Evolutionary conservation across 2,888 invertebrate genomes (phyloP), one percentile per base, ranked within the genome.

Genomic region (Scrobipalpa atriplicella): DNA sequence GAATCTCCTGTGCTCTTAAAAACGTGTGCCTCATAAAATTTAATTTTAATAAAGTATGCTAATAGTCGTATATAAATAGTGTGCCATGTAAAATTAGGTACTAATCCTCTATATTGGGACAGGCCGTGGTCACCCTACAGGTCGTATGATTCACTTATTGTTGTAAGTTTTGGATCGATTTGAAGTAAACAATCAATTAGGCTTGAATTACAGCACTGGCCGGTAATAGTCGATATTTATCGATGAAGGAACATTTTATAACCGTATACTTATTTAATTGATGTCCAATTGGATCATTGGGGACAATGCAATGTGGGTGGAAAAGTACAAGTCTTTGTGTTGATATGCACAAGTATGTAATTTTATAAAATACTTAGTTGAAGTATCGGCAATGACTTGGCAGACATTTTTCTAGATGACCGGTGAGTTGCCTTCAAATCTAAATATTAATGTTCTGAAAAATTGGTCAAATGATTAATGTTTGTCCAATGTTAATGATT

Each of bases 191-290:
- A 89, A 87, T 88, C 89, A 88, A 90, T 91, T 92, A 86, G 81
- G 80, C 77, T 85, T 87, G 83, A 90, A 85, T 89, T 89, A 88
- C 88, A 82, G 83, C 77, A 80, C 82, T 80, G 77, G 77, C 82
- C 84, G 80, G 80, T 86, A 87, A 90, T 87, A 88, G 88, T 81
- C 85, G 86, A 87, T 84, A 89, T 91, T 68, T 89, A 89, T 90
- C 89, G 85, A 86, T 85, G 84, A 79, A 81, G 85, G 82, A 79
- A 80, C 84, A 86, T 88, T 87, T 89, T 90, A 90, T 90, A 89
- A 89, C 85, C 87, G 83, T 86, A 89, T 86, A 86, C 84, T 89
- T 86, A 89, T 90, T 86, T 89, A 89, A 90, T 89, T 90, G 90
- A 83, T 85, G 86, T 85, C 81, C 85, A 89, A 86, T 86, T 85